phyloP scores from a whole-genome alignment of 1,140 invertebrate genomes.

The Tetragonula clypearis region DNA sequence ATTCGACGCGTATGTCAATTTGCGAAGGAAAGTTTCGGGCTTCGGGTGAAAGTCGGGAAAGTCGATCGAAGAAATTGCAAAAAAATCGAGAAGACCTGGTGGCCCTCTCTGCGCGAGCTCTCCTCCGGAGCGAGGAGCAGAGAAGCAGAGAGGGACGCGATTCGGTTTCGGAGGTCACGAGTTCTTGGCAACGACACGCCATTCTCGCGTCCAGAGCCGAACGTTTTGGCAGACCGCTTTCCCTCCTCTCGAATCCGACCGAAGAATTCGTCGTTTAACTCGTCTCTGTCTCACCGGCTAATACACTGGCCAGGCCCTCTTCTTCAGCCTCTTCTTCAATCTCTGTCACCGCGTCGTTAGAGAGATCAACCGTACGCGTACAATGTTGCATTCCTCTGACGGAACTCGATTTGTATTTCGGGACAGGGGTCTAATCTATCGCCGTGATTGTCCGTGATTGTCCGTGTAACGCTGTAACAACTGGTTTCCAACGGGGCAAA shows the following conservation, averaged over 20 bases:
- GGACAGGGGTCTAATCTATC: background rate
- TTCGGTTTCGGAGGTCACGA: conserved; percentile 47
- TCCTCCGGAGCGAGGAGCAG: no score
- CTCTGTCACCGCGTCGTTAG: background rate
- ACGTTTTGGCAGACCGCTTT: conserved; percentile 31
- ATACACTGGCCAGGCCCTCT: background rate
- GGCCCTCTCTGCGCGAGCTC: background rate
- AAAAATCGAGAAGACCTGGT: conserved; percentile 18
- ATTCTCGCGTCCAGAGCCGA: background rate
- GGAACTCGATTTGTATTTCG: conserved; percentile 4
- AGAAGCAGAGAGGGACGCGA: no score
- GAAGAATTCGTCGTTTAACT: conserved; percentile 7
- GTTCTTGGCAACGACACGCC: conserved; percentile 60
- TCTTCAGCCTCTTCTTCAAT: background rate
- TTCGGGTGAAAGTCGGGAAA: conserved; percentile 42
- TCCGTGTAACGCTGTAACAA: background rate
- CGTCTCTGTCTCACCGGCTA: background rate
- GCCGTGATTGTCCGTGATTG: background rate
- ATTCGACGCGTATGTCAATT: conserved; percentile 16
- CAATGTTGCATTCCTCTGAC: background rate
- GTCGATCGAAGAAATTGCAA: conserved; percentile 47
- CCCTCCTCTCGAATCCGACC: background rate
- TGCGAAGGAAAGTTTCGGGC: conserved; percentile 33
- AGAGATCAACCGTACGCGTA: background rate
- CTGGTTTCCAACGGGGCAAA: background rate